A percentile compares a stretch with the other conserved stretches of the same genome.
These are phyloP conservation scores for Sakesphorus luctuosus DNA, from an alignment of 2,113 vertebrate species.

Conservation along the genomic window DNA sequence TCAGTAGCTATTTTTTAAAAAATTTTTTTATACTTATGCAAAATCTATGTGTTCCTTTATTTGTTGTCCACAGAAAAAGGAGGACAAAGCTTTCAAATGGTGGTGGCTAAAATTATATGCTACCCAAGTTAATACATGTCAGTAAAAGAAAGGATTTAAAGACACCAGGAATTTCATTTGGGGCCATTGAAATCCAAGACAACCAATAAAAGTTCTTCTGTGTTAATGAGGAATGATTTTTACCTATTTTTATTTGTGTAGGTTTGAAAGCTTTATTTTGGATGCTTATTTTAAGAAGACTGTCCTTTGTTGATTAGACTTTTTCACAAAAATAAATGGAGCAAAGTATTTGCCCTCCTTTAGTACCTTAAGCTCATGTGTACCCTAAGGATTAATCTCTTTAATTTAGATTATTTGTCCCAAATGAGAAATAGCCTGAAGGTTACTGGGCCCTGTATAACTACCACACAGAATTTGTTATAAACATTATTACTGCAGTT, in stretches of 20 bases:
- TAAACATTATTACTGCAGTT: conserved; percentile 3
- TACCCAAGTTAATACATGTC: background rate
- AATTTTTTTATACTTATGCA: background rate
- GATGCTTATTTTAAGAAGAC: background rate
- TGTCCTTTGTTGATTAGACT: background rate
- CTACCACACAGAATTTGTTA: conserved; percentile 1
- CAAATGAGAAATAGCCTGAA: conserved; percentile 30
- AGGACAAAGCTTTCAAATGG: background rate
- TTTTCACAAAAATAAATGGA: conserved; percentile 23
- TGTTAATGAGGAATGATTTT: background rate
- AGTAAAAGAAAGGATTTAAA: background rate
- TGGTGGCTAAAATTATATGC: background rate
- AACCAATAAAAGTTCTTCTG: background rate
- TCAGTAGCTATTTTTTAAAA: background rate
- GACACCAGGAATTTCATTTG: background rate
- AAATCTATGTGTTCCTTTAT: background rate
- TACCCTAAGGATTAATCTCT: conserved; percentile 48
- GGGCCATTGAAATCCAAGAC: background rate
- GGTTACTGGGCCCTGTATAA: background rate
- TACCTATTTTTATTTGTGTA: background rate
- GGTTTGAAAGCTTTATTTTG: background rate
- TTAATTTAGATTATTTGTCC: conserved; percentile 50
- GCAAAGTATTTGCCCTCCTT: conserved; percentile 14
- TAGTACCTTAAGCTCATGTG: background rate
- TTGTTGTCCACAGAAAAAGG: background rate